Percentiles rank a stretch among this genome's conserved stretches.
phyloP scores from a whole-genome alignment of 2,113 vertebrate genomes.

The Daboia siamensis region DNA sequence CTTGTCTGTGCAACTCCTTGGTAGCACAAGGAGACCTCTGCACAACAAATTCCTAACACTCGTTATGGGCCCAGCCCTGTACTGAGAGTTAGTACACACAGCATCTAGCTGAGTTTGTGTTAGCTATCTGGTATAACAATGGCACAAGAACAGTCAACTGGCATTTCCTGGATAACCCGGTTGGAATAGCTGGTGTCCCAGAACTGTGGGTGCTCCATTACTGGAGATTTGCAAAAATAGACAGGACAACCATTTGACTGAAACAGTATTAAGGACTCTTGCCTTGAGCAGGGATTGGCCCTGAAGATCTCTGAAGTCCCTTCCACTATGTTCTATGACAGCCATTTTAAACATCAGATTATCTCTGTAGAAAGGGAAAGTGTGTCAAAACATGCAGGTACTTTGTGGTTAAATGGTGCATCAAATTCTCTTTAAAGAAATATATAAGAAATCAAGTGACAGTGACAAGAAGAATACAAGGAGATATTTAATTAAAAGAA shows the following conservation, averaged over 20 bases:
- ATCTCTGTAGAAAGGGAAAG: not conserved
- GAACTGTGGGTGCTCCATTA: not conserved
- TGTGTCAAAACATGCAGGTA: not conserved
- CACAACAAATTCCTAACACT: too few species aligned
- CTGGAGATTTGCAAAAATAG: not conserved
- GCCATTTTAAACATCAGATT: not conserved
- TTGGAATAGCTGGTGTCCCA: not conserved
- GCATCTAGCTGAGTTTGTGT: too few species aligned
- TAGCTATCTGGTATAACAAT: too few species aligned
- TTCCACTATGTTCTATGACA: not conserved
- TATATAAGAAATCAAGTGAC: not conserved
- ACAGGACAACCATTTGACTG: not conserved
- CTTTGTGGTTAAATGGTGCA: not conserved
- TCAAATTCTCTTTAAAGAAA: not conserved
- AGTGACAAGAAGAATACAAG: not conserved
- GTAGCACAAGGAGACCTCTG: too few species aligned
- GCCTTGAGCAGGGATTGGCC: not conserved
- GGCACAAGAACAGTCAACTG: too few species aligned
- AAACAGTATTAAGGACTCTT: not conserved
- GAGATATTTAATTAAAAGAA: conserved; percentile 26
- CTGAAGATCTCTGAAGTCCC: not conserved
- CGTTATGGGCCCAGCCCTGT: too few species aligned
- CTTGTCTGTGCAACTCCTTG: too few species aligned
- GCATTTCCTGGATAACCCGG: too few species aligned
- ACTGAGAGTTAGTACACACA: too few species aligned